Evolutionary conservation across 2,797 vertebrate genomes (phyloP), one percentile per base, ranked within the genome.

Genomic region (Acrossocheilus fasciatus): DNA sequence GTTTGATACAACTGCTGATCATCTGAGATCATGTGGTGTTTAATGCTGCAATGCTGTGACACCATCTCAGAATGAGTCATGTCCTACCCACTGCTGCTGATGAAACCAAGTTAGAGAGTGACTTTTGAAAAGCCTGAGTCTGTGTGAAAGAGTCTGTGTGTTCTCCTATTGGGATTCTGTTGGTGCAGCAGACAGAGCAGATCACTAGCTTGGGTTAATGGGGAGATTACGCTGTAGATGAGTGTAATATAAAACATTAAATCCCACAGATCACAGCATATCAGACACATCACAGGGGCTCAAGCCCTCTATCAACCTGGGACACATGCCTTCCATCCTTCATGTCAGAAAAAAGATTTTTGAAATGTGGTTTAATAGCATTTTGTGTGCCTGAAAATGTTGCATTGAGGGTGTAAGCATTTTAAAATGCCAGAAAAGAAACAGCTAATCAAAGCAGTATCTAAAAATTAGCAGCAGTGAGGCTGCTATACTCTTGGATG

Each of bases 161-260:
- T 85, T 54, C 50, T 82, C 52, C 36, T 54, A 69, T 82, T 87
- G 66, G 69, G 66, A 82, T 87, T 84, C 66, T 77, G 78, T 73
- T 82, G 47, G 72, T 75, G 52, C 39, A 78, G 81, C 81, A 73
- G 64, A 79, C 52, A 78, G 82, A 75, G 70, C 57, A 69, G 73
- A 87, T 62, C 73, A 82, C 54, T 50, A 47, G 54, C 79, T 54
- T 36, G 77, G 74, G 73, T 80, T 36, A 68, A 82, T 82, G 39
- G 41, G 81, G 26, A 72, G 72, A 88, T 86, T 75, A 86, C 81
- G 79, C 36, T 41, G 72, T 68, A 70, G 72, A 26, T 81, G 74
- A 74, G 69, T 43, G 75, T 59, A 74, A 87, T 57, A 85, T 43
- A 85, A 76, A 66, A 79, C 39, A 52, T 84, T 73, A 83, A 87